Percentiles rank a stretch among this genome's conserved stretches.
These are phyloP conservation scores for Anguilla obscura DNA, from an alignment of 2,797 vertebrate genomes.

Conservation along the genomic window DNA sequence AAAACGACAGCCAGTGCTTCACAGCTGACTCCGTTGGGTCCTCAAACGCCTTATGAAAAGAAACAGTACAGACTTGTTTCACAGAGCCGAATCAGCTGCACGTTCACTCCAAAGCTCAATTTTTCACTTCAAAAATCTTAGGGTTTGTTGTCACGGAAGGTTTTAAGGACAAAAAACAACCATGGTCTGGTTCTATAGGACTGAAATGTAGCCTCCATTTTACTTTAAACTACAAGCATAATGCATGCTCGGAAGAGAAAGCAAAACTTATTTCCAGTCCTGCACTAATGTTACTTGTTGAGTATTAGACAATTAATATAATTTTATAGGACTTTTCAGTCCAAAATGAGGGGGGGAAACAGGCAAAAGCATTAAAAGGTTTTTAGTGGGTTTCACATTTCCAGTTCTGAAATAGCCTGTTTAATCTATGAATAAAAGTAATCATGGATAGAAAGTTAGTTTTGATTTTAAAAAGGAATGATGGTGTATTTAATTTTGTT, in stretches of 20 bases:
- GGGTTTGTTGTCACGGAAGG: not conserved
- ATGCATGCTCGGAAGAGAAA: not conserved
- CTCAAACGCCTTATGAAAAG: not conserved
- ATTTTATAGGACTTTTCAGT: too few relatives aligned
- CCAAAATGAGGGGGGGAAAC: not conserved
- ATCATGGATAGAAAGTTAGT: not conserved
- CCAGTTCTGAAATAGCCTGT: not conserved
- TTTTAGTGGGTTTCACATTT: not conserved
- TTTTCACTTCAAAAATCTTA: not conserved
- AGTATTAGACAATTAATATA: not conserved
- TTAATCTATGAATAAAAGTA: not conserved
- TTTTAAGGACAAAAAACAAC: not conserved
- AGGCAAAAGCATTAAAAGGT: not conserved
- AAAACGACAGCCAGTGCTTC: not conserved
- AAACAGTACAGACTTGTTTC: not conserved
- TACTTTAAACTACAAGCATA: not conserved
- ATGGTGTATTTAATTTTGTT: not conserved
- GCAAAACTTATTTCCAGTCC: not conserved
- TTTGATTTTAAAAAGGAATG: not conserved
- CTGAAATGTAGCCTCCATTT: not conserved
- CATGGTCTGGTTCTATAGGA: not conserved
- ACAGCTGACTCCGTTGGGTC: not conserved
- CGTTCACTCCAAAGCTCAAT: not conserved
- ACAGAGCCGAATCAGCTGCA: not conserved
- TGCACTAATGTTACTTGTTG: not conserved